Conservation (phyloP, 2,113 vertebrate genomes). For the Hemichromis elongatus region DNA sequence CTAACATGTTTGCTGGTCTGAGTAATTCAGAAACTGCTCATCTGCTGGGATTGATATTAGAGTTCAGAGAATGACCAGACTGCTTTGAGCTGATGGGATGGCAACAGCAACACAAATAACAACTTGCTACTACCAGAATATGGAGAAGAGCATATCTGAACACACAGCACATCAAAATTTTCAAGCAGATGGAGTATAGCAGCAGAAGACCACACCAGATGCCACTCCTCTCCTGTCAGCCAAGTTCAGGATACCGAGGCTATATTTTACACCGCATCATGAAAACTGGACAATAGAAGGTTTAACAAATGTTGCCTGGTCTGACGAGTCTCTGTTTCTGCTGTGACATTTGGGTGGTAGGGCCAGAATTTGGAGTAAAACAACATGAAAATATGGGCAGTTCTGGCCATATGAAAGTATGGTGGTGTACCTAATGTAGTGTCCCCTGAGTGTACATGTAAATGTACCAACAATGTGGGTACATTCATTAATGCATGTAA, state of each 20-base stretch:
- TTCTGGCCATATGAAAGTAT: too few relatives aligned
- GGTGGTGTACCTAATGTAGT: neutral
- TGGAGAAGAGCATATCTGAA: too few relatives aligned
- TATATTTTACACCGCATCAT: neutral
- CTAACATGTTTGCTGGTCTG: too few relatives aligned
- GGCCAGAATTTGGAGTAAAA: neutral
- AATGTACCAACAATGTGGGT: neutral
- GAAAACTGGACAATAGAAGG: neutral
- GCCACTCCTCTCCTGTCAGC: neutral
- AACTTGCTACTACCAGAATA: too few relatives aligned
- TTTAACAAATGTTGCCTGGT: neutral
- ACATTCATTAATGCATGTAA: neutral
- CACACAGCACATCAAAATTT: too few relatives aligned
- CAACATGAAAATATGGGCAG: neutral
- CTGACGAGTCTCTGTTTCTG: accelerated
- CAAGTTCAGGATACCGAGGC: neutral
- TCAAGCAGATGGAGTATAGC: neutral
- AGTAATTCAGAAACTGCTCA: too few relatives aligned
- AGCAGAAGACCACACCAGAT: neutral
- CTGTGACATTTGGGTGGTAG: neutral
- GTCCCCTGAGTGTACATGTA: neutral
- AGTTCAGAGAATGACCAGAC: too few relatives aligned
- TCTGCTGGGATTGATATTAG: too few relatives aligned
- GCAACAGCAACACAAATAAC: too few relatives aligned
- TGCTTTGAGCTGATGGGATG: too few relatives aligned